phyloP scores from a whole-genome alignment of 2,113 vertebrate species.

The Loxodonta africana region DNA sequence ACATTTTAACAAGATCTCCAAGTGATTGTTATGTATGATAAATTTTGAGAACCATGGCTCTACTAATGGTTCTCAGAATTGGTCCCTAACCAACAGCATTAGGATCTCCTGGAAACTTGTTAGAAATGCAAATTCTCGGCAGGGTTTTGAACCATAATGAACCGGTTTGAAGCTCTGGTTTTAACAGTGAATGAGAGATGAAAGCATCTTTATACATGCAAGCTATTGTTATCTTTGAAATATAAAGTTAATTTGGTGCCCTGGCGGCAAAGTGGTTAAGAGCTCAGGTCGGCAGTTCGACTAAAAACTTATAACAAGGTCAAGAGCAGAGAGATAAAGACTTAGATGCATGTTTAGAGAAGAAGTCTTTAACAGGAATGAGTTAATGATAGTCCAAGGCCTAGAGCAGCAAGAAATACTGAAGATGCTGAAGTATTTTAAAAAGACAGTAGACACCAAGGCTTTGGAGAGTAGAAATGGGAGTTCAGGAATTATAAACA shows the following conservation, averaged over 20 bases:
- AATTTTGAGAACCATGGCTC: no score
- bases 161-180: background rate
- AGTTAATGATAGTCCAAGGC: background rate
- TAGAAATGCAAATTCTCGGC: background rate
- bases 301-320: conserved; percentile 34
- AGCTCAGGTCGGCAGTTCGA: background rate
- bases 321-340: conserved; percentile 48
- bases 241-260: no score
- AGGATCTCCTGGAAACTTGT: background rate
- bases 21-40: no score
- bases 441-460: conserved; percentile 30
- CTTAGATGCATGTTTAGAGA: conserved; percentile 16
- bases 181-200: background rate
- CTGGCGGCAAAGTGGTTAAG: no score
- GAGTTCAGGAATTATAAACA: background rate
- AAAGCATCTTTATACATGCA: background rate
- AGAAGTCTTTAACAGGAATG: background rate
- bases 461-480: background rate
- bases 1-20: no score
- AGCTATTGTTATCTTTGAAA: background rate
- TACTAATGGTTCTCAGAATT: background rate
- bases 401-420: background rate
- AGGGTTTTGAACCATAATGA: no score
- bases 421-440: background rate
- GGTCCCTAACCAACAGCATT: background rate